phyloP scores from a whole-genome alignment of 2,113 vertebrate genomes.

The Lanius collurio region DNA sequence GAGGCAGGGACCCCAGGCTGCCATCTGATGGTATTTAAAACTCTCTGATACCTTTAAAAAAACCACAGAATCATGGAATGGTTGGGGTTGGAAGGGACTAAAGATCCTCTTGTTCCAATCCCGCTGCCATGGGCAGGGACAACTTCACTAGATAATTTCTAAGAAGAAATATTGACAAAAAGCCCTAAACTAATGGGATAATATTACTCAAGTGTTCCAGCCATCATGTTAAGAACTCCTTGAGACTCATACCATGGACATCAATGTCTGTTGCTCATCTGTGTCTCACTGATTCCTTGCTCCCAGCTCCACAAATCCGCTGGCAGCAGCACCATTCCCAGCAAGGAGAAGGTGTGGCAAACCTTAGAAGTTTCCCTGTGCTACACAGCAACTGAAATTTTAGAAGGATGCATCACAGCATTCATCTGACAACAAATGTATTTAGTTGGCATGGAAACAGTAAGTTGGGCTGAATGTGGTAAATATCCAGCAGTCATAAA shows the following conservation, averaged over 20 bases:
- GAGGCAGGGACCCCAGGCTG: background rate
- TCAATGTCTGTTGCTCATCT: background rate
- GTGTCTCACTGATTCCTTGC: background rate
- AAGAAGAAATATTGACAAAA: background rate
- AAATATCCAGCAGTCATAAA: slow-evolving; percentile 75
- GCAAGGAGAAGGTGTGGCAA: slow-evolving; percentile 56
- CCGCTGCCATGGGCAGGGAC: background rate
- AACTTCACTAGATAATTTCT: background rate
- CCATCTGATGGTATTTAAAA: background rate
- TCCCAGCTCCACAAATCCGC: background rate
- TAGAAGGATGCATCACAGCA: slow-evolving; percentile 56
- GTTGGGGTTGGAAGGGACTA: background rate
- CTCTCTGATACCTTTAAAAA: background rate
- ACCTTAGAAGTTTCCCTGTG: slow-evolving; percentile 26
- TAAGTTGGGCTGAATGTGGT: slow-evolving; percentile 63
- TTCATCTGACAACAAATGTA: slow-evolving; percentile 71
- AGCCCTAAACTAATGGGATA: background rate
- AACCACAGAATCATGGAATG: background rate
- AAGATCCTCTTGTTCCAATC: background rate
- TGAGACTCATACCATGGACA: background rate
- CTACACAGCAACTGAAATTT: slow-evolving; percentile 39
- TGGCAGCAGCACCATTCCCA: slow-evolving; percentile 12
- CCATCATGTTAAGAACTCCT: background rate
- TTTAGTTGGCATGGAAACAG: slow-evolving; percentile 76
- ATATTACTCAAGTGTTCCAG: background rate